Evolutionary conservation across 2,888 invertebrate genomes (phyloP).

Genomic region (Thymelicus acteon): DNA sequence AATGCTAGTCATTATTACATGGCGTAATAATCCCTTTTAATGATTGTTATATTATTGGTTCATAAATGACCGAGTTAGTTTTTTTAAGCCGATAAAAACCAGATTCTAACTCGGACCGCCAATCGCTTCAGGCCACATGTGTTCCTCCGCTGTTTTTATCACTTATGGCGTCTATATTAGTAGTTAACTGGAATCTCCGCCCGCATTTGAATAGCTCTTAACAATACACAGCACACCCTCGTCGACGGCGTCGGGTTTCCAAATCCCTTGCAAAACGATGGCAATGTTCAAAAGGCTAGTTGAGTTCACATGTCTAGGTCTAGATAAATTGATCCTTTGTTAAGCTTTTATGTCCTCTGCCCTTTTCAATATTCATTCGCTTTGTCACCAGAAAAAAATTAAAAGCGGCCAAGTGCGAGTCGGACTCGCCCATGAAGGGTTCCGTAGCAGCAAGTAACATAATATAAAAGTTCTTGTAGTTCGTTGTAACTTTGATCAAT

Average conservation of each 20-base stretch:
- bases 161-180: not conserved
- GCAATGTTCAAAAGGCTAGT: constrained; percentile 13
- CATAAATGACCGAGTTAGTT: no score
- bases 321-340: constrained; percentile 14
- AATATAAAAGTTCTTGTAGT: no score
- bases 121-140: not conserved
- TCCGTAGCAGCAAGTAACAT: no score
- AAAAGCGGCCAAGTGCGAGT: no score
- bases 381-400: not conserved
- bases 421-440: no score
- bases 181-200: constrained; percentile 14
- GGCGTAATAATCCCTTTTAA: no score
- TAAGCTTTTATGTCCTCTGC: not conserved
- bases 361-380: not conserved
- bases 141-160: not conserved
- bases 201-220: constrained; percentile 21
- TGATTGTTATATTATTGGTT: no score
- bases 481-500: no score
- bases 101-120: not conserved
- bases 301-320: constrained; percentile 16
- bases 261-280: constrained; percentile 6
- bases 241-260: constrained; percentile 15
- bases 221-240: constrained; percentile 12
- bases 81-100: not conserved
- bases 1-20: no score